Evolutionary conservation across 1,140 invertebrate genomes (phyloP).

Genomic region (Octopus bimaculoides): DNA sequence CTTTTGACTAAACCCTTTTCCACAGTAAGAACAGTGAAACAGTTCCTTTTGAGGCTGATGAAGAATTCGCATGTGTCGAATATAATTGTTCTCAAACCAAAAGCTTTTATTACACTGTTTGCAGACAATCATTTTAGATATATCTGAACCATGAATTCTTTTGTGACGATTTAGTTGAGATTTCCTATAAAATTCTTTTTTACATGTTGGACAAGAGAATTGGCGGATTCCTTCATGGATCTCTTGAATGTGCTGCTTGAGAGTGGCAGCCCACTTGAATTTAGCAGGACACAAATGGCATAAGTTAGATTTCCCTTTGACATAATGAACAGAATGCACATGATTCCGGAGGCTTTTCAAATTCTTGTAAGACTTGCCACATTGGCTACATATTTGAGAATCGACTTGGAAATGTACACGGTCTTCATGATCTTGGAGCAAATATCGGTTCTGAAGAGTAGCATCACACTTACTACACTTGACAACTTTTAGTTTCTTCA

Average conservation of each 20-base stretch:
- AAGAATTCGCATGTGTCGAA: conserved; percentile 32
- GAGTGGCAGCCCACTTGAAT: conserved; percentile 33
- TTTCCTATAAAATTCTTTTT: conserved; percentile 36
- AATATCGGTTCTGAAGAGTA: conserved; percentile 14
- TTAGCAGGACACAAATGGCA: conserved; percentile 37
- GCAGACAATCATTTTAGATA: conserved; percentile 32
- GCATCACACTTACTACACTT: conserved; percentile 25
- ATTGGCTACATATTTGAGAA: conserved; percentile 16
- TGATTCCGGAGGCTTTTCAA: conserved; percentile 31
- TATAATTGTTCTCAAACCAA: conserved; percentile 34
- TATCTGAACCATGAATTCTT: conserved; percentile 31
- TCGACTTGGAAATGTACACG: conserved; percentile 19
- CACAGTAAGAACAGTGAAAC: conserved; percentile 47
- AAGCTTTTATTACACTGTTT: conserved; percentile 33
- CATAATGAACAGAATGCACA: conserved; percentile 31
- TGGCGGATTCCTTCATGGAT: conserved; percentile 36
- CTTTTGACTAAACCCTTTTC: conserved; percentile 40
- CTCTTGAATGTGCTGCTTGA: conserved; percentile 41
- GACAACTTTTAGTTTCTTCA: conserved; percentile 22
- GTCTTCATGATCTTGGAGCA: conserved; percentile 22
- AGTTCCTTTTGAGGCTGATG: conserved; percentile 32
- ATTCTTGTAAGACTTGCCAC: conserved; percentile 33
- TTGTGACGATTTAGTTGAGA: conserved; percentile 37
- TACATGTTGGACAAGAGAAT: conserved; percentile 31
- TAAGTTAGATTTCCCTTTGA: conserved; percentile 23